These are phyloP conservation scores for Scolopax rusticola DNA, from an alignment of 2,797 vertebrate species.

Conservation along the genomic window DNA sequence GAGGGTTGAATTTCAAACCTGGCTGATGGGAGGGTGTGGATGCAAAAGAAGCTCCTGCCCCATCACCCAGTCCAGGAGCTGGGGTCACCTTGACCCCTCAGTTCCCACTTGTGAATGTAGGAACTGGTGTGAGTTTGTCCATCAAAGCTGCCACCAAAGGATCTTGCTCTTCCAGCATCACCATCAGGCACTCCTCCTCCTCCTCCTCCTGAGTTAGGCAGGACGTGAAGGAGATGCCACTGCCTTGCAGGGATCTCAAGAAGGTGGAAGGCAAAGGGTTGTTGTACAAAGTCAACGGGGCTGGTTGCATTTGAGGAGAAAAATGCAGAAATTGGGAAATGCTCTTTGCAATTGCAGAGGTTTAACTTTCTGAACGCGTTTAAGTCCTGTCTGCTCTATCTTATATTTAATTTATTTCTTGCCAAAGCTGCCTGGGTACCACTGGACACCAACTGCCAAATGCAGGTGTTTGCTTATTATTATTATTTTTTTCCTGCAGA, in stretches of 20 bases:
- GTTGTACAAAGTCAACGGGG: fast-evolving
- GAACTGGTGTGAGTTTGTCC: too few species aligned
- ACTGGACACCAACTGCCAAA: neutral
- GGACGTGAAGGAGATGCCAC: neutral
- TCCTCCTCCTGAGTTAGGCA: neutral
- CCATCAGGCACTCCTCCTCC: fast-evolving
- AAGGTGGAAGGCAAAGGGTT: neutral
- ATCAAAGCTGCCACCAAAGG: neutral
- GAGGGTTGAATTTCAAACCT: neutral
- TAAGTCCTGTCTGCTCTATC: neutral
- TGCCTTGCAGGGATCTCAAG: neutral
- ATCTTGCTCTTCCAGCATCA: fast-evolving
- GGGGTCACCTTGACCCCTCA: neutral
- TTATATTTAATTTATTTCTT: neutral
- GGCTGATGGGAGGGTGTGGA: neutral
- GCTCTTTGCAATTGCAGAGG: neutral
- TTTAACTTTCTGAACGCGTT: neutral
- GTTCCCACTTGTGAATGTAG: neutral
- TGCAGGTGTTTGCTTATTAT: neutral
- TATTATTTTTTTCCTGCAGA: neutral
- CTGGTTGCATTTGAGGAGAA: neutral
- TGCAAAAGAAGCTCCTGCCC: neutral
- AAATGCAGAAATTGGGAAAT: neutral
- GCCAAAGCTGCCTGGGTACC: neutral
- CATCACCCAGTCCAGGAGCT: neutral